Conservation (phyloP, 35 echinoderm and acorn worm species). For the Nesometra sesokonis region DNA sequence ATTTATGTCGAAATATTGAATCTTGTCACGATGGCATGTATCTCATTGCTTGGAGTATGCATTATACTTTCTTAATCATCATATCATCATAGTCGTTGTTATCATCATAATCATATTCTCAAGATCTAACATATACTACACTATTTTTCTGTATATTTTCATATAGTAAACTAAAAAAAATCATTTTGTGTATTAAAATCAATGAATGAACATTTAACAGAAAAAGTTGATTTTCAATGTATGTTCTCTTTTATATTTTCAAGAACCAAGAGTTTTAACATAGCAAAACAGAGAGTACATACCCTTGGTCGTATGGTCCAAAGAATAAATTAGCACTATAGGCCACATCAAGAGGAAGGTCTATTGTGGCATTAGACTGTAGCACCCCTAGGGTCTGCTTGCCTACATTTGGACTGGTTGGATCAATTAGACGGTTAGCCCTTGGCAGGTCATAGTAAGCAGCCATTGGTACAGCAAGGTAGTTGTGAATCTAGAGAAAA, state of each 20-base stretch:
- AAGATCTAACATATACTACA: too few relatives aligned
- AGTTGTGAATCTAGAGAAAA: constrained; percentile 53
- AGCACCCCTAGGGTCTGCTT: constrained; percentile 43
- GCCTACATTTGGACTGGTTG: constrained; percentile 58
- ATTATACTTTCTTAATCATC: too few relatives aligned
- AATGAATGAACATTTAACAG: too few relatives aligned
- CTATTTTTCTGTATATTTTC: too few relatives aligned
- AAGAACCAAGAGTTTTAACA: not conserved
- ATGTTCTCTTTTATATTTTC: not conserved
- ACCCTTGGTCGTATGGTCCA: constrained; percentile 84
- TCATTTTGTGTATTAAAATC: not conserved
- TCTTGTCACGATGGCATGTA: too few relatives aligned
- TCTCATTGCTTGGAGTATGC: too few relatives aligned
- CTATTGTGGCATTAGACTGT: constrained; percentile 46
- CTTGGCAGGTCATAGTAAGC: constrained; percentile 83
- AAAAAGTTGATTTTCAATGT: not conserved
- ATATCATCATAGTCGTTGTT: too few relatives aligned
- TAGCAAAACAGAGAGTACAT: not conserved
- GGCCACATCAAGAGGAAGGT: constrained; percentile 74
- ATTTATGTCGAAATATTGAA: too few relatives aligned
- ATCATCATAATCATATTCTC: too few relatives aligned
- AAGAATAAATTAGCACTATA: constrained; percentile 90
- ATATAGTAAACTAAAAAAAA: too few relatives aligned
- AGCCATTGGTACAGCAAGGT: constrained; percentile 62
- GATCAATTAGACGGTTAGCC: constrained; percentile 44